Evolutionary conservation across 2,888 invertebrate species (phyloP).

Genomic region (Ormyrus thymus): DNA sequence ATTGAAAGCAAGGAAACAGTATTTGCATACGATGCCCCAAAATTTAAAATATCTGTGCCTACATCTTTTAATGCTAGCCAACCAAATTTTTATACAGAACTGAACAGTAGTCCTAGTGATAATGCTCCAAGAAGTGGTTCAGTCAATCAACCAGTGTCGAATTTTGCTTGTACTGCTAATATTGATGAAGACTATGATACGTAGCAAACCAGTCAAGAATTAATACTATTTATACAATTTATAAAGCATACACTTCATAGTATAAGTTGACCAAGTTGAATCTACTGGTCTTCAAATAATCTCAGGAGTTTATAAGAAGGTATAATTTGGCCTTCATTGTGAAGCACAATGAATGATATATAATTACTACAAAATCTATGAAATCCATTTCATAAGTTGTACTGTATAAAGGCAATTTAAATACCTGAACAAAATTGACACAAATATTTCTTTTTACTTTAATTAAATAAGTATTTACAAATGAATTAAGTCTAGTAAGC

Average conservation of each 20-base stretch:
- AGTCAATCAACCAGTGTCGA: conserved; percentile 66
- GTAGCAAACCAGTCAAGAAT: conserved; percentile 62
- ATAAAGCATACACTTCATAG: conserved; percentile 37
- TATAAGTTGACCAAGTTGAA: conserved; percentile 45
- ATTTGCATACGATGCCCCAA: conserved; percentile 61
- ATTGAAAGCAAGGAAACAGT: conserved; percentile 49
- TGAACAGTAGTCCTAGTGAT: conserved; percentile 68
- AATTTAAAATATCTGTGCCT: conserved; percentile 70
- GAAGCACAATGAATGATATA: conserved; percentile 47
- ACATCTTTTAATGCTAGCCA: conserved; percentile 69
- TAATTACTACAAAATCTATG: conserved; percentile 19
- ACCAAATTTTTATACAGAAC: conserved; percentile 73
- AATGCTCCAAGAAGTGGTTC: conserved; percentile 59
- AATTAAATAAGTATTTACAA: conserved; percentile 51
- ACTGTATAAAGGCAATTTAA: conserved; percentile 42
- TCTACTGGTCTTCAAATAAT: conserved; percentile 46
- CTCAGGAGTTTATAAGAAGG: conserved; percentile 43
- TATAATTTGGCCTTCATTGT: conserved; percentile 50
- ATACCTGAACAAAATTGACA: conserved; percentile 41
- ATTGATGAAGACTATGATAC: conserved; percentile 74
- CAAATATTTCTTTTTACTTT: conserved; percentile 44
- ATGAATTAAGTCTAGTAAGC: conserved; percentile 49
- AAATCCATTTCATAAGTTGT: conserved; percentile 31
- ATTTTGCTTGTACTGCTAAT: conserved; percentile 68
- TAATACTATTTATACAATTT: conserved; percentile 44